Evolutionary conservation across 2,797 vertebrate genomes (phyloP), one percentile per base, ranked within the genome.

Genomic region (Sebastes hubbsi): DNA sequence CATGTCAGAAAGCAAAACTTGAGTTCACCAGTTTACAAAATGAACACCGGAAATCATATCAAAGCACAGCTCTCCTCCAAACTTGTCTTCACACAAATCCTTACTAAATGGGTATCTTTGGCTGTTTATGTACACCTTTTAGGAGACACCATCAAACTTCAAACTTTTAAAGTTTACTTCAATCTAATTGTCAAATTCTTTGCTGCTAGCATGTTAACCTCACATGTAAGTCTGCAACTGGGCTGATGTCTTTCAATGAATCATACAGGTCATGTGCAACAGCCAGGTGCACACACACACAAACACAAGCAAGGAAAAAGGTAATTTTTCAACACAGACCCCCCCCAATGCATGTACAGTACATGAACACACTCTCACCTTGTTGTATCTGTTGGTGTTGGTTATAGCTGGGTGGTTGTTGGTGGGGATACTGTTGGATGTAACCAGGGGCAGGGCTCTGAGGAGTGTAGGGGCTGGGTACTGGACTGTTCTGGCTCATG

Each of bases 381-480:
- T 97, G 97, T 90, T 97, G 97, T 94, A 99, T 97, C 94, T 98
- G 98, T 91, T 97, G 97, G 93, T 98, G 98, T 78, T 98, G 96
- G 90, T 97, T 97, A 30, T 98, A 99, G 93, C 96, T 97, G 89
- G 97, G 97, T 81, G 97, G 97, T 78, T 94, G 94, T 88, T 94
- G 94, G 88, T 99, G 98, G 83, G 97, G 95, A 93, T 97, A 99
- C 95, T 96, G 97, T 95, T 98, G 97, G 94, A 98, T 97, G 95
- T 97, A 99, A 91, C 97, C 97, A 65, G 97, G 68, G 61, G 94
- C 97, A 88, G 98, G 98, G 27, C 98, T 99, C 95, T 98, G 98
- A 81, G 98, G 98, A 94, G 97, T 97, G 93, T 99, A 99, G 34
- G 98, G 98, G 93, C 98, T 99, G 91, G 98, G 97, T 91, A 98